Base-by-base conservation (phyloP, 2,797 vertebrate species). In the Gymnodraco acuticeps region DNA sequence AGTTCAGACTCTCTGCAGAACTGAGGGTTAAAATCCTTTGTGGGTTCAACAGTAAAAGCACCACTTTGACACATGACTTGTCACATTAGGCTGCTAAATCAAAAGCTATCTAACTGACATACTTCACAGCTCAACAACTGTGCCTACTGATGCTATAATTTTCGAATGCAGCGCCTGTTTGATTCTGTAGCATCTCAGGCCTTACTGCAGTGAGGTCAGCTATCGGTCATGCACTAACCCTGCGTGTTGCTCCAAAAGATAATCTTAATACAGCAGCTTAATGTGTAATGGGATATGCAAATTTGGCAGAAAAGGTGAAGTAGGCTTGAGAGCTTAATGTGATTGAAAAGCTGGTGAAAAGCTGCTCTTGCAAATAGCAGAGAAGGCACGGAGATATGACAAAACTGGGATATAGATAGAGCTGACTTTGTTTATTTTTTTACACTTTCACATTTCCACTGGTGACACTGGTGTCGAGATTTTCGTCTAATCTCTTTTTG, bases 271-370 rank as follows among this genome's bases (percentile, higher is more conserved):
- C 31, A 58, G 76, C 20, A 66, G 42, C 10, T 59, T 55, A 62
- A 65, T 51, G 45, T 53, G 13, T 85, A 61, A 73, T 51, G 46
- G 53, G 14, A 70, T 70, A 65, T 77, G 63, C 46, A 73, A 75
- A 75, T 50, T 41, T 3, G 10, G 9, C 33, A 59, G 51, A 58
- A 67, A 54, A 45, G 19, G 5, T 55, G 48, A 61, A 64, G 31
- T 13, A 54, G 48, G 64, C 45, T 53, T 47, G 23, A 62, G 45
- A 4, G 47, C 60, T 68, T 38, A 43, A 56, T 55, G 50, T 52
- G 31, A 66, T 11, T 64, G 5, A 27, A 65, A 82, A 64, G 48
- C 53, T 10, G 17, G 75, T 72, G 71, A 66, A 5, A 33, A 64
- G 0, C 11, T 13, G 15, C 27, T 69, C 10, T 3, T 5, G 47